Evolutionary conservation across 2,113 vertebrate species (phyloP).

Genomic region (Nematolebias whitei): DNA sequence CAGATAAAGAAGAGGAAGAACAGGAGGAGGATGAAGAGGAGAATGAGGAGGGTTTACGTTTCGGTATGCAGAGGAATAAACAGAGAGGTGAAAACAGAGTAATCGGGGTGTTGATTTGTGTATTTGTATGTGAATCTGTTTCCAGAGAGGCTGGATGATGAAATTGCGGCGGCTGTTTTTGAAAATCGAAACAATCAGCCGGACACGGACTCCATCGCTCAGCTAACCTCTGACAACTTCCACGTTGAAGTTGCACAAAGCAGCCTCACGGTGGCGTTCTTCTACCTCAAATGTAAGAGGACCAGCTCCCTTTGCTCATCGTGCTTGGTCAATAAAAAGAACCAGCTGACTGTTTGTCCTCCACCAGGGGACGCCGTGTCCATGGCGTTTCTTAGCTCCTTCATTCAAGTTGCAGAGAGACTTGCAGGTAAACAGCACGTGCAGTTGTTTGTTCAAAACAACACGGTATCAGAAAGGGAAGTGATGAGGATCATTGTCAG

Average conservation of each 20-base stretch:
- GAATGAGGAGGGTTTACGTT: constrained; percentile 57
- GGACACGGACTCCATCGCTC: constrained; percentile 78
- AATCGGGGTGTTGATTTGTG: neutral
- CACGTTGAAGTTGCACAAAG: constrained; percentile 60
- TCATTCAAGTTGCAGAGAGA: constrained; percentile 81
- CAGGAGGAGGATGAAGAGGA: constrained; percentile 65
- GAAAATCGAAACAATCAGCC: constrained; percentile 79
- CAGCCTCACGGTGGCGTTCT: constrained; percentile 82
- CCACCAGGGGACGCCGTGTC: constrained; percentile 92
- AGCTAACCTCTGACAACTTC: constrained; percentile 86
- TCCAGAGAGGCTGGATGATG: constrained; percentile 88
- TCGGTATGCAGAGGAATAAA: constrained; percentile 45
- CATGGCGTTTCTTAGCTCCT: constrained; percentile 83
- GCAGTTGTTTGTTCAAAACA: neutral
- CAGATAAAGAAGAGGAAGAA: constrained; percentile 43
- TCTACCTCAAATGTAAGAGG: constrained; percentile 93
- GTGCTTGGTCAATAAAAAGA: no score
- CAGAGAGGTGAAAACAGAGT: neutral
- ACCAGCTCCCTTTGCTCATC: constrained; percentile 18
- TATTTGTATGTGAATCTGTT: constrained; percentile 8
- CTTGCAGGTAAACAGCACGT: constrained; percentile 81
- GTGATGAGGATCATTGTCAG: no score
- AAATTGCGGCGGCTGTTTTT: constrained; percentile 86
- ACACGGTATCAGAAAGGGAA: neutral
- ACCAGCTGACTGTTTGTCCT: constrained; percentile 14